Evolutionary conservation across 2,888 invertebrate genomes (phyloP).

Genomic region (Pyrrhia umbra): DNA sequence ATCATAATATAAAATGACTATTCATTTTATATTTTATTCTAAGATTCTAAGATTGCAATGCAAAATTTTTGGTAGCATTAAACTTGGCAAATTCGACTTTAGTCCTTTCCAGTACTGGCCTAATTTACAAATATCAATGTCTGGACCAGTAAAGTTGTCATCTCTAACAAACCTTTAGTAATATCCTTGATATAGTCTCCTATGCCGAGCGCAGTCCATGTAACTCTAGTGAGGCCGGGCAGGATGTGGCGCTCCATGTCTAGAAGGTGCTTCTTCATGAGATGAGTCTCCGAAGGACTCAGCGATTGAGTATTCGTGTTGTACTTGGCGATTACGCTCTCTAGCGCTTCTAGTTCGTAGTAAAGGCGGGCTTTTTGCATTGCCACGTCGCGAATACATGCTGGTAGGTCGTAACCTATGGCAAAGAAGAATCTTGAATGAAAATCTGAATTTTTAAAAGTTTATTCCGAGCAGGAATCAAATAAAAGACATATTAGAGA

Average conservation of each 20-base stretch:
- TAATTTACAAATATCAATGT: too few relatives aligned
- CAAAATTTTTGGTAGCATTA: too few relatives aligned
- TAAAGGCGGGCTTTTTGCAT: conserved; percentile 92
- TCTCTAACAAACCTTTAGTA: conserved; percentile 77
- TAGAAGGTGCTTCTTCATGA: conserved; percentile 92
- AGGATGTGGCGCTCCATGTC: conserved; percentile 94
- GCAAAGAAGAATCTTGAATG: too few relatives aligned
- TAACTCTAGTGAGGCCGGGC: conserved; percentile 95
- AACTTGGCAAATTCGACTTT: too few relatives aligned
- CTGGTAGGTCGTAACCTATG: conserved; percentile 84
- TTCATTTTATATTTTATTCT: too few relatives aligned
- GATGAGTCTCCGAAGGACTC: conserved; percentile 92
- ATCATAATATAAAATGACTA: too few relatives aligned
- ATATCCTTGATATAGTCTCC: conserved; percentile 91
- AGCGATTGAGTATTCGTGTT: conserved; percentile 92
- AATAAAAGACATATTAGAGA: too few relatives aligned
- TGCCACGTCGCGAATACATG: conserved; percentile 87
- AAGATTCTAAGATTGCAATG: too few relatives aligned
- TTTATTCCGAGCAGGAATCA: too few relatives aligned
- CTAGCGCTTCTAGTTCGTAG: conserved; percentile 91
- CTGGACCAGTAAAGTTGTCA: too few relatives aligned
- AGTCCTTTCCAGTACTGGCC: too few relatives aligned
- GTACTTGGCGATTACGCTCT: conserved; percentile 91
- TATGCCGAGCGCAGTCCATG: conserved; percentile 96
- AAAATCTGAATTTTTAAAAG: too few relatives aligned